Evolutionary conservation across 2,797 vertebrate genomes (phyloP).

Genomic region (Sebastes nivosus): DNA sequence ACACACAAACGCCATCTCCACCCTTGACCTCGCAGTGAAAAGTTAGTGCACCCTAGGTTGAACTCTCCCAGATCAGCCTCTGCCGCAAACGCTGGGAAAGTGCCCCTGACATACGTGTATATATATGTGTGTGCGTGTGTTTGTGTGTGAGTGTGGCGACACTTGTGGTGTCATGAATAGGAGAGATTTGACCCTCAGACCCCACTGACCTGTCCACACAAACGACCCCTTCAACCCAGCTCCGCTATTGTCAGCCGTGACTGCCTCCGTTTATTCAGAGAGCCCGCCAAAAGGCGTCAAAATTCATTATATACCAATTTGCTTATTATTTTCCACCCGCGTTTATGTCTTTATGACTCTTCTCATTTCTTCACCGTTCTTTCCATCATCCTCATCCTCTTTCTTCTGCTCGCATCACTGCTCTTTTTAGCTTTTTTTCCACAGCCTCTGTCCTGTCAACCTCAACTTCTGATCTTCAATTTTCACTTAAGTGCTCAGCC

Average conservation of each 20-base stretch:
- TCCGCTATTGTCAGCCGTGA: conserved; percentile 69
- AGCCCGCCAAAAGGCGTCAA: conserved; percentile 60
- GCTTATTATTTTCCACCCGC: conserved; percentile 55
- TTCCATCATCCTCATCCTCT: conserved; percentile 15
- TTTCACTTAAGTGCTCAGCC: not conserved
- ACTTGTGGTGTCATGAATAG: conserved; percentile 78
- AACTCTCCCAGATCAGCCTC: conserved; percentile 79
- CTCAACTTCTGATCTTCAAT: conserved; percentile 9
- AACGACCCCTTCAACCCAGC: conserved; percentile 61
- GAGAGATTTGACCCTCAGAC: conserved; percentile 76
- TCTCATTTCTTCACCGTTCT: conserved; percentile 9
- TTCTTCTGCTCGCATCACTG: conserved; percentile 29
- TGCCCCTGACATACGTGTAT: conserved; percentile 59
- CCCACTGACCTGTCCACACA: conserved; percentile 72
- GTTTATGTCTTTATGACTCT: conserved; percentile 28
- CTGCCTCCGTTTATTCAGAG: conserved; percentile 62
- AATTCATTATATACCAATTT: conserved; percentile 70
- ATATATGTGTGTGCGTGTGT: conserved; percentile 24
- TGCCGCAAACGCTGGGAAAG: conserved; percentile 82
- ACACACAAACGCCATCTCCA: conserved; percentile 62
- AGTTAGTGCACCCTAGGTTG: conserved; percentile 81
- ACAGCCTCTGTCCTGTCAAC: not conserved
- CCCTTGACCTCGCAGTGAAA: conserved; percentile 86
- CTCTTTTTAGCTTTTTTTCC: conserved; percentile 12
- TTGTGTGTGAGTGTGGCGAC: conserved; percentile 66